Conservation (phyloP, 2,113 vertebrate genomes). For the Sander lucioperca region DNA sequence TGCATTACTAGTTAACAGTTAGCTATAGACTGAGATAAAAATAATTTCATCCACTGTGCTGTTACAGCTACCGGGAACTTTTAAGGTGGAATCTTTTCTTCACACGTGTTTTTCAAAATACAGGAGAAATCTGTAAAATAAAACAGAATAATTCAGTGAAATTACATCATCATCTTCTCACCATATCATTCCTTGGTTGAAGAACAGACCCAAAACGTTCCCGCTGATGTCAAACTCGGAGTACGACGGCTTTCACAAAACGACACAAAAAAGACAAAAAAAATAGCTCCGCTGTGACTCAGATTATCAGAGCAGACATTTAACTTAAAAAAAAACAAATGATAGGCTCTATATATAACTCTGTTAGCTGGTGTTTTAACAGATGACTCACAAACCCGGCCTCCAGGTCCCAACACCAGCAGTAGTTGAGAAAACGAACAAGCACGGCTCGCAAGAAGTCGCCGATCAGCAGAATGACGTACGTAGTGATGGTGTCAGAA, state of each 20-base stretch:
- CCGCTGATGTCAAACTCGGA: constrained; percentile 98
- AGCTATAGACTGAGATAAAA: too few species aligned
- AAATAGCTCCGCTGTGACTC: neutral
- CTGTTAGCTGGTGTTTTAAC: neutral
- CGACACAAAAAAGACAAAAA: constrained; percentile 4
- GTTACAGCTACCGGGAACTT: too few species aligned
- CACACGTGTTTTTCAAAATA: too few species aligned
- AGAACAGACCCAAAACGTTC: constrained; percentile 96
- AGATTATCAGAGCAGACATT: neutral
- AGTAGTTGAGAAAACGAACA: constrained; percentile 97
- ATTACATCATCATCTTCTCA: constrained; percentile 62
- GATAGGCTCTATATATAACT: too few species aligned
- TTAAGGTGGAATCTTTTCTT: too few species aligned
- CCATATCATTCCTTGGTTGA: constrained; percentile 99
- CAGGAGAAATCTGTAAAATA: too few species aligned
- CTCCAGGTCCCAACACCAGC: constrained; percentile 99
- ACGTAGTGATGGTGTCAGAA: constrained; percentile 96
- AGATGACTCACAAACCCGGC: constrained; percentile 93
- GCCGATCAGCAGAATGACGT: constrained; percentile 92
- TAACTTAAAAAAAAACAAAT: neutral
- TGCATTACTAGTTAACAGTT: too few species aligned
- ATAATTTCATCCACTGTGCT: too few species aligned
- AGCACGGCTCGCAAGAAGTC: constrained; percentile 95
- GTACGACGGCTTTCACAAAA: constrained; percentile 91
- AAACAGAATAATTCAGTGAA: too few species aligned